These are phyloP conservation scores for Hyles lineata DNA, from an alignment of 2,888 invertebrate genomes.

Conservation along the genomic window DNA sequence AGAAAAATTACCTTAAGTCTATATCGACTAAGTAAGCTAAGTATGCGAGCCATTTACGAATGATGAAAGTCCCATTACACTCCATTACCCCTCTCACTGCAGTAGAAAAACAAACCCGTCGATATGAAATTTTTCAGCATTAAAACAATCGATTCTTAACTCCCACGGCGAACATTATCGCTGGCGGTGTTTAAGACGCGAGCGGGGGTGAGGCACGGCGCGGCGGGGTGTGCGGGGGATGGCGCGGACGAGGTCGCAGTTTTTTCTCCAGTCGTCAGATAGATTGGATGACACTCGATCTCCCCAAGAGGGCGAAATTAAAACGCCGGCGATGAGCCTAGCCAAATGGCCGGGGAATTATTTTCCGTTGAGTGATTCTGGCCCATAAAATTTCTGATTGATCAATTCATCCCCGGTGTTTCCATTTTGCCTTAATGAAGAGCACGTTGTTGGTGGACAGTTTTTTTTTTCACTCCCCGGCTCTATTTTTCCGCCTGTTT, in stretches of 20 bases:
- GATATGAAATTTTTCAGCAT: conserved; percentile 5
- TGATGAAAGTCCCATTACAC: background rate
- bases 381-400: conserved; percentile 84
- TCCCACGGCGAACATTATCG: conserved; percentile 73
- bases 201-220: conserved; percentile 41
- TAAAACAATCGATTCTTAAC: conserved; percentile 59
- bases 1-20: background rate
- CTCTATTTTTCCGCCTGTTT: conserved; percentile 81
- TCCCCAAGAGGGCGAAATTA: conserved; percentile 83
- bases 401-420: conserved; percentile 82
- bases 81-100: background rate
- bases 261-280: conserved; percentile 79
- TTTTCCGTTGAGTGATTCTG: conserved; percentile 84
- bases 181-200: conserved; percentile 62
- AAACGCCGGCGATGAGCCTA: conserved; percentile 82
- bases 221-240: conserved; percentile 44
- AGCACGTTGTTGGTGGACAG: conserved; percentile 75
- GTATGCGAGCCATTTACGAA: background rate
- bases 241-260: conserved; percentile 49
- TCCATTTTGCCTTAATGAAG: conserved; percentile 80
- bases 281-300: conserved; percentile 85
- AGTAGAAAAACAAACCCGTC: conserved; percentile 5
- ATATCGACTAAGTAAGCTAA: background rate
- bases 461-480: conserved; percentile 63
- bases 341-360: conserved; percentile 80